Evolutionary conservation across 2,797 vertebrate genomes (phyloP).

Genomic region (Macropodus opercularis): DNA sequence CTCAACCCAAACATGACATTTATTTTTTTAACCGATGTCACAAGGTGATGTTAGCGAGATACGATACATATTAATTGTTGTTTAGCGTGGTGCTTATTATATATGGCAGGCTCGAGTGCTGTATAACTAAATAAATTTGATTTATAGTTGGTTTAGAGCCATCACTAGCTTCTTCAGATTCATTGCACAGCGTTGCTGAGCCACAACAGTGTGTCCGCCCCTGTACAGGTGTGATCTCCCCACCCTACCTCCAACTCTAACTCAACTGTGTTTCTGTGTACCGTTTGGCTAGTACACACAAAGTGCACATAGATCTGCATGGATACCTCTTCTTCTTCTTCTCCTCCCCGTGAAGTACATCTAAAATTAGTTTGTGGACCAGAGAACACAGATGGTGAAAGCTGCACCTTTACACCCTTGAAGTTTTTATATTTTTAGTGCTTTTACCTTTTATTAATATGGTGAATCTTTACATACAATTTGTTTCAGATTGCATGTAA

Average conservation of each 20-base stretch:
- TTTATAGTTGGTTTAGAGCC: too few species aligned
- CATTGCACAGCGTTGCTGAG: too few species aligned
- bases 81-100: too few species aligned
- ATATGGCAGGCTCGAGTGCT: too few species aligned
- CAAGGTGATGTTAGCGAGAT: not conserved
- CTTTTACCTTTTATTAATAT: conserved; percentile 3
- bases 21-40: too few species aligned
- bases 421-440: not conserved
- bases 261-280: conserved; percentile 25
- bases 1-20: not conserved
- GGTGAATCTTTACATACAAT: not conserved
- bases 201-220: too few species aligned
- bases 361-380: conserved; percentile 33
- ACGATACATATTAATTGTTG: too few species aligned
- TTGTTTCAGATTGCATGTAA: not conserved
- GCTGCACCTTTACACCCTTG: conserved; percentile 35
- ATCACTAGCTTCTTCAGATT: too few species aligned
- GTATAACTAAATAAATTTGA: too few species aligned
- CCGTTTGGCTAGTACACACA: conserved; percentile 37
- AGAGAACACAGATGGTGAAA: conserved; percentile 2
- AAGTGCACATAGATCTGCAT: not conserved
- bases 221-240: not conserved
- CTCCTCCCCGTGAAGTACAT: conserved; percentile 40
- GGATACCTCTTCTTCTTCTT: not conserved
- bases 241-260: conserved; percentile 13